A percentile compares a stretch with the other conserved stretches of the same genome.
Conservation (phyloP, 2,888 invertebrate species). For the Pelosia muscerda region DNA sequence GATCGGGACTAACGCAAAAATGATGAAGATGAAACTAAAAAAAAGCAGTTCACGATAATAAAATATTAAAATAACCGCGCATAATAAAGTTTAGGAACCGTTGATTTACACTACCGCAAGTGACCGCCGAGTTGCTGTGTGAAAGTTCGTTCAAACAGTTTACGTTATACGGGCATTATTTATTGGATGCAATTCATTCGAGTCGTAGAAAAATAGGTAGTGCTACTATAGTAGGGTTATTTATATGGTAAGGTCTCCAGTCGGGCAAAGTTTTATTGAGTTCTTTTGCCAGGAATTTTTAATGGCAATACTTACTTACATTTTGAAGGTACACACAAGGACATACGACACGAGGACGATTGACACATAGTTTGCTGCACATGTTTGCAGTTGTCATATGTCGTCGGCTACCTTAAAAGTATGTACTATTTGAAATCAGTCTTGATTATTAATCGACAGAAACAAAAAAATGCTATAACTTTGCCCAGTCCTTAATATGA, state of each 20-base stretch:
- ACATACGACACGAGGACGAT: too few relatives aligned
- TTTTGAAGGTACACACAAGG: not conserved
- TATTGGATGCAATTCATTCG: constrained; percentile 22
- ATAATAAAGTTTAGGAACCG: not conserved
- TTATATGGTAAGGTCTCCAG: constrained; percentile 7
- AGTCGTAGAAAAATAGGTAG: constrained; percentile 4
- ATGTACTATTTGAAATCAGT: too few relatives aligned
- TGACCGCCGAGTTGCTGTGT: not conserved
- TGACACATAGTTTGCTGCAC: too few relatives aligned
- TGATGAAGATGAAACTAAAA: too few relatives aligned
- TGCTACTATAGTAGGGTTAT: not conserved
- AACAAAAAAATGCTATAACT: too few relatives aligned
- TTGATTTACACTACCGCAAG: not conserved
- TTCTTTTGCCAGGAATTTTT: not conserved
- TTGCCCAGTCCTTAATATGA: too few relatives aligned
- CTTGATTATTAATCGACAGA: too few relatives aligned
- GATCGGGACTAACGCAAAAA: too few relatives aligned
- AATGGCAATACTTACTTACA: not conserved
- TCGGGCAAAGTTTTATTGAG: not conserved
- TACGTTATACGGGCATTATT: constrained; percentile 22
- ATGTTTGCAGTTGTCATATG: too few relatives aligned
- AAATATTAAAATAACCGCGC: not conserved
- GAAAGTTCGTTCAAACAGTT: not conserved
- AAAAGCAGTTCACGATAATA: not conserved
- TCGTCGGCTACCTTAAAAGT: too few relatives aligned